Evolutionary conservation across 2,113 vertebrate genomes (phyloP).

Genomic region (Callionymus lyra): DNA sequence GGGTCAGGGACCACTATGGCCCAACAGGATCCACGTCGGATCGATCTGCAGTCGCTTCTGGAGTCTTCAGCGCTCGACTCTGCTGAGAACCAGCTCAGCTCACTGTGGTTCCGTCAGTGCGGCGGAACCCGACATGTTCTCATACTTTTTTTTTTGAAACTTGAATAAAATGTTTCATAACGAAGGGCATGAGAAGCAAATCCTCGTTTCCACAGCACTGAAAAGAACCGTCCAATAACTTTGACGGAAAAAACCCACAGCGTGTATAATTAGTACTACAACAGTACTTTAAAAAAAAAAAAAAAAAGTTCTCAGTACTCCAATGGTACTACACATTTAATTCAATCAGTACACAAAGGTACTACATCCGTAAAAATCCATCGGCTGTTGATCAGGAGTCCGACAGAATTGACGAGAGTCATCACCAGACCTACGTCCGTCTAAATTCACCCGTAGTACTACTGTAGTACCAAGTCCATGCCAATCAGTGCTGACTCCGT

Average conservation of each 20-base stretch:
- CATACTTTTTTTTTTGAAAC: constrained; percentile 1
- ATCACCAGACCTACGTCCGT: constrained; percentile 30
- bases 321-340: constrained; percentile 55
- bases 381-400: constrained; percentile 23
- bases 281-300: constrained; percentile 41
- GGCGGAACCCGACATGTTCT: constrained; percentile 32
- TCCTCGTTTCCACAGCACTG: constrained; percentile 49
- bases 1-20: constrained; percentile 75
- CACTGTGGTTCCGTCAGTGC: constrained; percentile 37
- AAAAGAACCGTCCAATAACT: constrained; percentile 40
- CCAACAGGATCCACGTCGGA: constrained; percentile 75
- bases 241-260: constrained; percentile 55
- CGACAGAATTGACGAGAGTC: constrained; percentile 17
- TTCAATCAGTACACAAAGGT: constrained; percentile 55
- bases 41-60: constrained; percentile 76
- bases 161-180: no score
- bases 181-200: constrained; percentile 4
- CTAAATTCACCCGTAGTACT: constrained; percentile 33
- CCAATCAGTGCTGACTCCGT: constrained; percentile 24
- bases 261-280: constrained; percentile 56
- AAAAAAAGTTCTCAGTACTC: constrained; percentile 50
- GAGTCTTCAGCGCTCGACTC: constrained; percentile 48
- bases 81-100: constrained; percentile 90
- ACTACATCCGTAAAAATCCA: constrained; percentile 53
- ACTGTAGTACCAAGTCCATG: constrained; percentile 37